These are phyloP conservation scores for Eulimnadia texana DNA, from an alignment of 1,140 invertebrate species.

Conservation along the genomic window DNA sequence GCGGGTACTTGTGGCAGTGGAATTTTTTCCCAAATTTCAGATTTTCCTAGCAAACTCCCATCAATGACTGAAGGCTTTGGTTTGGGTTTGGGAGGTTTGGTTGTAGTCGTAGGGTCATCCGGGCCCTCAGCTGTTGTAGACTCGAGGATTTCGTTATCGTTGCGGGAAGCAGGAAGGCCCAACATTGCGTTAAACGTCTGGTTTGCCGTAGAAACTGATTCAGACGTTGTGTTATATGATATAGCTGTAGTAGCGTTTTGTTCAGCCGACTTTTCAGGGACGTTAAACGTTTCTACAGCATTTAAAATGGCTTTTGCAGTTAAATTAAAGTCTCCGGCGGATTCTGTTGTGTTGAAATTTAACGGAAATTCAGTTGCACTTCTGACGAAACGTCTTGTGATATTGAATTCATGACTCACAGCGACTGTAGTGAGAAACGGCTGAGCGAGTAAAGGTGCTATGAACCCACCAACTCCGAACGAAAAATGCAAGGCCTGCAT, in stretches of 20 bases:
- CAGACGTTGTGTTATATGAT: too few species aligned
- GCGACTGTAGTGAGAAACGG: slow-evolving; percentile 27
- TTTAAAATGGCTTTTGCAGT: too few species aligned
- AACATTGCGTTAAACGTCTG: neutral
- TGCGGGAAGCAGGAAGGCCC: neutral
- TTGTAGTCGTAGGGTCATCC: slow-evolving; percentile 6
- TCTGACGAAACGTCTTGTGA: neutral
- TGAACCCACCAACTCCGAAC: slow-evolving; percentile 37
- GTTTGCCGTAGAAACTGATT: neutral
- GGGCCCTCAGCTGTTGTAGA: neutral
- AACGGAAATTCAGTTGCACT: neutral
- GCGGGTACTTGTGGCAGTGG: slow-evolving; percentile 9
- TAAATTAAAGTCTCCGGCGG: too few species aligned
- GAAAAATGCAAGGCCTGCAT: slow-evolving; percentile 39
- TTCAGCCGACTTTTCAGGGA: too few species aligned
- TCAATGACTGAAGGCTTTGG: slow-evolving; percentile 21
- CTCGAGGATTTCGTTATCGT: neutral
- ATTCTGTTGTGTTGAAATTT: too few species aligned
- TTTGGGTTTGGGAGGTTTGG: slow-evolving; percentile 18
- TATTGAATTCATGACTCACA: neutral
- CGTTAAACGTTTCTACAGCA: too few species aligned
- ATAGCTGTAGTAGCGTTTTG: too few species aligned
- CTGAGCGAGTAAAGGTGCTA: slow-evolving; percentile 35
- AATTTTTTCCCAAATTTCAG: slow-evolving; percentile 18
- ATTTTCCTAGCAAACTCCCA: slow-evolving; percentile 18